Evolutionary conservation across 2,797 vertebrate species (phyloP).

Genomic region (Sebastolobus alascanus): DNA sequence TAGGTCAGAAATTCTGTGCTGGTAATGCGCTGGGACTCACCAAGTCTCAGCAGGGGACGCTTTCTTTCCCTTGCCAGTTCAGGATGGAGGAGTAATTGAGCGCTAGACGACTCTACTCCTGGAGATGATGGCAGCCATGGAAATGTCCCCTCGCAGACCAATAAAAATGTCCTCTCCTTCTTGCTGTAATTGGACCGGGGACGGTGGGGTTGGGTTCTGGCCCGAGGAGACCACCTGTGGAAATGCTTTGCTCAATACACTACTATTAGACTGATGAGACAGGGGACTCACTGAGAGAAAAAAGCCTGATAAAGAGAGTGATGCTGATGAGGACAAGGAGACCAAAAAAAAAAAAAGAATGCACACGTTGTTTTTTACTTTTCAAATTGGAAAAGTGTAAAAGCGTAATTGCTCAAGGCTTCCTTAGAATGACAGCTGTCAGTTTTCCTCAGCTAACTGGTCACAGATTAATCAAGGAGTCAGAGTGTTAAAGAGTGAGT

Average conservation of each 20-base stretch:
- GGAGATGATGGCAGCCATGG: constrained; percentile 72
- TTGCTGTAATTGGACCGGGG: constrained; percentile 83
- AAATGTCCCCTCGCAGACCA: constrained; percentile 79
- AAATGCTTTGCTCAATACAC: constrained; percentile 75
- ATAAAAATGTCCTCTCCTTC: constrained; percentile 77
- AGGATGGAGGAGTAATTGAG: constrained; percentile 77
- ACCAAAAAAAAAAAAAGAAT: not conserved
- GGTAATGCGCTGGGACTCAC: constrained; percentile 69
- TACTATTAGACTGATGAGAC: constrained; percentile 77
- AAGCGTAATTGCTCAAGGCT: constrained; percentile 12
- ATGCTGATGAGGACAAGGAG: constrained; percentile 54
- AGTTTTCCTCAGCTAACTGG: not conserved
- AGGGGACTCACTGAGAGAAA: constrained; percentile 50
- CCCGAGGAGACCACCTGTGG: constrained; percentile 76
- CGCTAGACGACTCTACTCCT: constrained; percentile 69
- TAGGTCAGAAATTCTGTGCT: constrained; percentile 79
- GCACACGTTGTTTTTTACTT: constrained; percentile 15
- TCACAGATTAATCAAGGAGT: not conserved
- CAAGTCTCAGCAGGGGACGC: constrained; percentile 69
- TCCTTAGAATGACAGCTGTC: constrained; percentile 32
- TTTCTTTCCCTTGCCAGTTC: constrained; percentile 63
- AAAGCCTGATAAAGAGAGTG: constrained; percentile 48
- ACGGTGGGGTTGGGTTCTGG: constrained; percentile 70
- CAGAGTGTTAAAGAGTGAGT: not conserved
- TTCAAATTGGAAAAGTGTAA: constrained; percentile 13